These are phyloP conservation scores for Alaudala cheleensis DNA, from an alignment of 2,113 vertebrate genomes.

Conservation along the genomic window DNA sequence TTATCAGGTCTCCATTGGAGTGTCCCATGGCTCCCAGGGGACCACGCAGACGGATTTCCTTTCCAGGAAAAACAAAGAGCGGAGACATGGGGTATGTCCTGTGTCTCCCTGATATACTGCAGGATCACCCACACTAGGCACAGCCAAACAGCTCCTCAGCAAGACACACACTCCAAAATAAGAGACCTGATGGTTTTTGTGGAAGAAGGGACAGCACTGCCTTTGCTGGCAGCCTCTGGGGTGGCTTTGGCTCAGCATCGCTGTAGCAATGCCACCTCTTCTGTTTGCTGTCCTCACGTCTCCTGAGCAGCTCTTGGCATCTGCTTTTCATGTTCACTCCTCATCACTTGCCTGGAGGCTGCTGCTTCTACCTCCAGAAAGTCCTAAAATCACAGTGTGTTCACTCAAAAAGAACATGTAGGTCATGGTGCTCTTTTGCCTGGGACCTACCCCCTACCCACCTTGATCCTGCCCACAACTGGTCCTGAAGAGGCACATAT, in stretches of 20 bases:
- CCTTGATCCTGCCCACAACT: neutral
- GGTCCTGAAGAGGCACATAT: neutral
- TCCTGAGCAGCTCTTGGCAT: neutral
- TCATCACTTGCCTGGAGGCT: neutral
- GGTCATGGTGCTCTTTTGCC: neutral
- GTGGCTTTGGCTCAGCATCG: neutral
- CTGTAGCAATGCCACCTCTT: neutral
- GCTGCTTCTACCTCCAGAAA: neutral
- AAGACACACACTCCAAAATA: neutral
- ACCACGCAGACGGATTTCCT: neutral
- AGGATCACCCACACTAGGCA: neutral
- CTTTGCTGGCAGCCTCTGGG: neutral
- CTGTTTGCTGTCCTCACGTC: neutral
- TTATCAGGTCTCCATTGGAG: neutral
- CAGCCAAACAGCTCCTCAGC: neutral
- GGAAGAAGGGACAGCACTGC: neutral
- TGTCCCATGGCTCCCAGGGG: neutral
- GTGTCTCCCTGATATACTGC: constrained; percentile 31
- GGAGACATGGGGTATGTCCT: neutral
- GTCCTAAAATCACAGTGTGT: neutral
- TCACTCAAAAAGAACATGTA: neutral
- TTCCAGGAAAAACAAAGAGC: constrained; percentile 28
- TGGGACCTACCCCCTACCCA: neutral
- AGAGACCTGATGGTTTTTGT: neutral
- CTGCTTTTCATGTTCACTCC: neutral